These are phyloP conservation scores for Drosophila conformis DNA, from an alignment of 2,888 invertebrate species.

Conservation along the genomic window DNA sequence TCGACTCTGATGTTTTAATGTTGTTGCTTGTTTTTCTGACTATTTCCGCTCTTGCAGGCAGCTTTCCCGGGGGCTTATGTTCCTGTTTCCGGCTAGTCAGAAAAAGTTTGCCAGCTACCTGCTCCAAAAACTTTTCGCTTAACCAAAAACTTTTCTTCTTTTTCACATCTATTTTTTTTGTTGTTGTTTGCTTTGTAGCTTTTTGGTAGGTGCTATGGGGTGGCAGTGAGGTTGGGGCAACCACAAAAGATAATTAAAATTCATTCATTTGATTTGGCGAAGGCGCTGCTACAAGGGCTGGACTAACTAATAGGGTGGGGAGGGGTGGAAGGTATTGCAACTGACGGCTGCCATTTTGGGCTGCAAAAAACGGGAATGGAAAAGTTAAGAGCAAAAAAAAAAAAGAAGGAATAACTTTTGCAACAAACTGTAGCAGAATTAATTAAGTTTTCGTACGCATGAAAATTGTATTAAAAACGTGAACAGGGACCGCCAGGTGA, in stretches of 20 bases:
- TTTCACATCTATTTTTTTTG: slow-evolving; percentile 3
- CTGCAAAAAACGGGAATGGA: not conserved
- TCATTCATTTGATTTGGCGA: slow-evolving; percentile 77
- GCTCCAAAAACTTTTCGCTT: slow-evolving; percentile 56
- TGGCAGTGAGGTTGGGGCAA: not conserved
- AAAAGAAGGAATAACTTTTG: slow-evolving; percentile 43
- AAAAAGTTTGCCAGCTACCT: slow-evolving; percentile 56
- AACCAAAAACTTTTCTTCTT: slow-evolving; percentile 54
- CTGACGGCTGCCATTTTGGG: slow-evolving; percentile 64
- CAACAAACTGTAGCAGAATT: slow-evolving; percentile 77
- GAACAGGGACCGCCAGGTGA: slow-evolving; percentile 2
- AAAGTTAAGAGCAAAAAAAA: not conserved
- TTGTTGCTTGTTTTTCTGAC: slow-evolving; percentile 41
- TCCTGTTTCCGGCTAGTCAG: slow-evolving; percentile 55
- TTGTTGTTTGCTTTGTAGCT: not conserved
- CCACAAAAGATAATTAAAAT: slow-evolving; percentile 77
- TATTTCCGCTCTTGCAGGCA: slow-evolving; percentile 49
- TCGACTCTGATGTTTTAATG: slow-evolving; percentile 10
- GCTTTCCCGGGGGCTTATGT: slow-evolving; percentile 51
- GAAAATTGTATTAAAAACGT: slow-evolving; percentile 66
- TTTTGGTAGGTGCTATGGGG: not conserved
- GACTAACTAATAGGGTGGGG: not conserved
- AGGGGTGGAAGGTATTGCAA: slow-evolving; percentile 19
- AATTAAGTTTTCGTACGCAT: slow-evolving; percentile 79
- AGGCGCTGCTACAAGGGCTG: slow-evolving; percentile 13